Evolutionary conservation across 30 jellyfish, hydroid and myxozoan species (phyloP), one percentile per base, ranked within the genome.

Genomic region (Aurelia sp.): DNA sequence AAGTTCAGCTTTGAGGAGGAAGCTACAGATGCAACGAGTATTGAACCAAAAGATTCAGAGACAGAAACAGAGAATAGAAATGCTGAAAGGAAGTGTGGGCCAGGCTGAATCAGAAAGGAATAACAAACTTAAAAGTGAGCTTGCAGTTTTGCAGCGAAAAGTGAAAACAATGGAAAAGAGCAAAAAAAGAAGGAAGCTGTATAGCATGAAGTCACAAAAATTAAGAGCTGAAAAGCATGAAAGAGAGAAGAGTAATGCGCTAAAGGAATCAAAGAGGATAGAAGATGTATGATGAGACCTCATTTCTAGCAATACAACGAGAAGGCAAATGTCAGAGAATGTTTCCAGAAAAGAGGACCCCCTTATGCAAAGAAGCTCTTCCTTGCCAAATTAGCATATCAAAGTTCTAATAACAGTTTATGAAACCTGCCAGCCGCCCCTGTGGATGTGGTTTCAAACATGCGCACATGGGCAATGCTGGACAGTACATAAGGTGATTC

Each of bases 231-330:
- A 63, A 63, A 63, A 51, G 35, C 30, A 4, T 63, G 74, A 63
- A 16, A 63, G 74, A 41, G 74, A 63, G 74, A 63, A 63, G 74
- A 35, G 18, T 63, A 41, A 63, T 63, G 35, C 30, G 0, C 33
- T 63, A 35, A 63, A 63, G 74, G 74, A 63, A 63, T 63, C 74
- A 63, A 12, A 63, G 33, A 63, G 74, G 18, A 63, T 63, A n/a
- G n/a, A n/a, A n/a, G n/a, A n/a, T n/a, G n/a, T n/a, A n/a, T n/a
- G n/a, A n/a, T n/a, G n/a, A n/a, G n/a, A n/a, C n/a, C n/a, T n/a
- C n/a, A n/a, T n/a, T n/a, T n/a, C n/a, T n/a, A n/a, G n/a, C n/a
- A n/a, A n/a, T n/a, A n/a, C n/a, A n/a, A n/a, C n/a, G n/a, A n/a
- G n/a, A n/a, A n/a, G n/a, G n/a, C n/a, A n/a, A n/a, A n/a, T n/a